Conservation (phyloP, 2,888 invertebrate genomes). For the Macrosoma leucophasiata region DNA sequence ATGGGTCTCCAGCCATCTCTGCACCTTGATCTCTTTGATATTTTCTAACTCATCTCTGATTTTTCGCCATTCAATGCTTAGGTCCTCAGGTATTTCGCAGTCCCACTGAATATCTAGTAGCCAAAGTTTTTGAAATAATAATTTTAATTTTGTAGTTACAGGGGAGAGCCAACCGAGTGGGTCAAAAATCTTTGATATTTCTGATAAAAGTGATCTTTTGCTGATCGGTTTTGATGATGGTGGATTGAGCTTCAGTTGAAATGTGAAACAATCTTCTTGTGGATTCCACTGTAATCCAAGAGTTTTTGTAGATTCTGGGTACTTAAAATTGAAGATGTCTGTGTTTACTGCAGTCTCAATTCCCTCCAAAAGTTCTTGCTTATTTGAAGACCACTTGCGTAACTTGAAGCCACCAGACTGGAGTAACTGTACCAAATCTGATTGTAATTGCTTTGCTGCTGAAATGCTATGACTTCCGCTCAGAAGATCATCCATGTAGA, state of each 20-base stretch:
- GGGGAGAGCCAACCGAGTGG: conserved; percentile 3
- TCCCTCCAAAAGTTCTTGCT: not conserved
- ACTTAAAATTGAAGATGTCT: conserved; percentile 5
- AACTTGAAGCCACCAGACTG: conserved; percentile 2
- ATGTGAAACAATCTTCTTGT: conserved; percentile 5
- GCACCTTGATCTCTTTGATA: conserved; percentile 2
- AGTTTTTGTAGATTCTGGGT: conserved; percentile 11
- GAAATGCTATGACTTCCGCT: not conserved
- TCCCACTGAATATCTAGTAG: conserved; percentile 7
- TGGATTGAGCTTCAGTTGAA: conserved; percentile 10
- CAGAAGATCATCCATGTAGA: conserved; percentile 17
- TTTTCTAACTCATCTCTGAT: conserved; percentile 1
- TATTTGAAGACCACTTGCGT: conserved; percentile 1
- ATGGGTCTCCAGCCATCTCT: conserved; percentile 7
- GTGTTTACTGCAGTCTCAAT: conserved; percentile 2
- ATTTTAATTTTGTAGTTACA: conserved; percentile 6
- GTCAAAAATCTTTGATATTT: conserved; percentile 9
- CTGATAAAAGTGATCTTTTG: conserved; percentile 1
- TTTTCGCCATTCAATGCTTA: conserved; percentile 2
- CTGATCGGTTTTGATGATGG: conserved; percentile 13
- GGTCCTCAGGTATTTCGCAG: conserved; percentile 1
- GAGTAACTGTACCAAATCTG: conserved; percentile 18
- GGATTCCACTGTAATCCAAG: conserved; percentile 9
- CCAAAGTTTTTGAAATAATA: conserved; percentile 8
- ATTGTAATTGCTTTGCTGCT: not conserved